Evolutionary conservation across 1,140 invertebrate genomes (phyloP), one percentile per base, ranked within the genome.

Genomic region (Microplitis mediator): DNA sequence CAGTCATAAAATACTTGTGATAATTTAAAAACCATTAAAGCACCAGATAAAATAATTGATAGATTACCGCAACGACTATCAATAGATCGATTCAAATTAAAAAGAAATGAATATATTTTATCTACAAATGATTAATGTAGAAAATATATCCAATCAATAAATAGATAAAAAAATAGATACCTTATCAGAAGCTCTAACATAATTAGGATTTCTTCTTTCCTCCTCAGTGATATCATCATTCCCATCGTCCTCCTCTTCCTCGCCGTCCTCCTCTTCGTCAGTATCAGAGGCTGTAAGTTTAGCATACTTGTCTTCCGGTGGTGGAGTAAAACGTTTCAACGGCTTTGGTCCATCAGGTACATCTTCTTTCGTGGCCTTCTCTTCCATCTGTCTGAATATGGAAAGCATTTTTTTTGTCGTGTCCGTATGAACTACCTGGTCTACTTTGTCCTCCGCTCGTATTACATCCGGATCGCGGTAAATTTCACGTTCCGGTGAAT

Each of bases 361-460:
- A 9, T 90, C 89, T 36, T 91, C 89, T 71, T 89, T 89, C 45
- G 87, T 82, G 11, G 89, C 87, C 69, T 92, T 90, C 77, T 93
- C 91, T 85, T 97, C 95, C 90, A 97, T 91, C 84, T 95, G 93
- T 11, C 94, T 90, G 89, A 97, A 97, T 71, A 95, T 93, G 58
- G 89, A 91, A 32, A 97, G 90, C 93, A 97, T 95, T 76, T 93
- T 92, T 5, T 91, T 91, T 0, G 95, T 92, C 0, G 94, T 96
- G 80, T 95, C 93, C 0, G 92, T 90, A 72, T 87, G 86, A 50
- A 90, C 87, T 2, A 89, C 85, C 39, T 85, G 82, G 63, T 85
- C 74, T 2, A 80, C 78, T 34, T 81, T 83, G 75, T 92, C 92
- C 9, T 90, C 91, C 5, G 89, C 85, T 56, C 93, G 89, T 4